Evolutionary conservation across 2,113 vertebrate species (phyloP).

Genomic region (Nansenia antarctica): DNA sequence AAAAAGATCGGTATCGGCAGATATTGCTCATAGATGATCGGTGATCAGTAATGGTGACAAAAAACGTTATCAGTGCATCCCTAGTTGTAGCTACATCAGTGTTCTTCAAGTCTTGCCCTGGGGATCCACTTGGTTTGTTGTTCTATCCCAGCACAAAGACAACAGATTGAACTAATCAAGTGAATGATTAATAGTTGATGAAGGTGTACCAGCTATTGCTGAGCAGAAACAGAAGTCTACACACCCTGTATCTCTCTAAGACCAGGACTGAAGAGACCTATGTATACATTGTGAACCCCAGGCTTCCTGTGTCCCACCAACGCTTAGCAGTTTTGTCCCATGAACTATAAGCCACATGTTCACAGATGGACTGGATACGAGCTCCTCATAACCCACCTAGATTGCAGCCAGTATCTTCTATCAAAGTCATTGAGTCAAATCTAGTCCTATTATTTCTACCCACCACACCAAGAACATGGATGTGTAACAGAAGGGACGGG

Average conservation of each 20-base stretch:
- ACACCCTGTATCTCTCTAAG: too few relatives aligned
- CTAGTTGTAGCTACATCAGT: neutral
- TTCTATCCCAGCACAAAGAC: neutral
- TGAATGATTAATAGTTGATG: neutral
- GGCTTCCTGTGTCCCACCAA: neutral
- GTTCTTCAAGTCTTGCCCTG: neutral
- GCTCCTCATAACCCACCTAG: neutral
- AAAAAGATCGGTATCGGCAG: too few relatives aligned
- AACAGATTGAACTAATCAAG: neutral
- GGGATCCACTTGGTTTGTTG: neutral
- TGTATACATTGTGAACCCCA: too few relatives aligned
- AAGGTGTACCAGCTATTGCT: slow-evolving; percentile 32
- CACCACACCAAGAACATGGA: slow-evolving; percentile 34
- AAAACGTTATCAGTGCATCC: too few relatives aligned
- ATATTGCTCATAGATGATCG: too few relatives aligned
- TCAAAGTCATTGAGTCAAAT: slow-evolving; percentile 62
- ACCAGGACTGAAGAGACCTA: too few relatives aligned
- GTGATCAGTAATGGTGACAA: too few relatives aligned
- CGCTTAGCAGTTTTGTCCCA: too few relatives aligned
- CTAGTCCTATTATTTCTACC: slow-evolving; percentile 39
- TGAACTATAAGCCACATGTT: too few relatives aligned
- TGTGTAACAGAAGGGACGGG: slow-evolving; percentile 22
- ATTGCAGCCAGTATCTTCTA: slow-evolving; percentile 50
- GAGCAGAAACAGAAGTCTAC: slow-evolving; percentile 9
- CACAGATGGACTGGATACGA: slow-evolving; percentile 55